These are phyloP conservation scores for Mythimna loreyi DNA, from an alignment of 2,888 invertebrate genomes.

Conservation along the genomic window DNA sequence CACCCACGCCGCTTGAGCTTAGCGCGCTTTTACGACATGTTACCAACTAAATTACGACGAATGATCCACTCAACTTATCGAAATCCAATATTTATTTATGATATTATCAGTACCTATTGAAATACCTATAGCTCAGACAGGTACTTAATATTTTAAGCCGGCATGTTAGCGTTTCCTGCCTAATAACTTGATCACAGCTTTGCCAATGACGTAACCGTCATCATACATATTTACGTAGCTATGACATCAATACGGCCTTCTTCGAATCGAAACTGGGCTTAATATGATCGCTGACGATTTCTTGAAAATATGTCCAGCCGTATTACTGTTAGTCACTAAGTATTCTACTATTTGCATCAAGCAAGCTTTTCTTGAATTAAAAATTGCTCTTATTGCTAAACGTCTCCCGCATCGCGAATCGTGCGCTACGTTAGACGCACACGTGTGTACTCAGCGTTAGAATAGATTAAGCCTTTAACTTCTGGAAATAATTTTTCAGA, in stretches of 20 bases:
- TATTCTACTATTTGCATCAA: not conserved
- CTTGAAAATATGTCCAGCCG: constrained; percentile 60
- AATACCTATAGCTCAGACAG: constrained; percentile 7
- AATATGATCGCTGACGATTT: constrained; percentile 68
- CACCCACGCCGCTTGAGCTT: constrained; percentile 60
- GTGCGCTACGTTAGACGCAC: not conserved
- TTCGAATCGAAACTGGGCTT: constrained; percentile 59
- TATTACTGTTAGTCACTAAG: constrained; percentile 19
- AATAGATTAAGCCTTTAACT: not conserved
- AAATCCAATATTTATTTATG: not conserved
- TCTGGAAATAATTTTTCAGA: constrained; percentile 4
- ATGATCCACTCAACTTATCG: not conserved
- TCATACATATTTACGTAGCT: constrained; percentile 57
- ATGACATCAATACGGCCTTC: constrained; percentile 68
- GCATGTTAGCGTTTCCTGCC: constrained; percentile 27
- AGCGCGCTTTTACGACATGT: constrained; percentile 21
- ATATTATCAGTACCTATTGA: not conserved
- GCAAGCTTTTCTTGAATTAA: constrained; percentile 29
- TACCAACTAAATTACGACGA: constrained; percentile 12
- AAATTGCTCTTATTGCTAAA: constrained; percentile 32
- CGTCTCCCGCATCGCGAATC: constrained; percentile 57
- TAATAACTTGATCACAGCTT: constrained; percentile 50
- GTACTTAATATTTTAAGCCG: constrained; percentile 29
- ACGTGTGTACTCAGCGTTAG: constrained; percentile 16
- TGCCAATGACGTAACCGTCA: constrained; percentile 67